Base-by-base conservation (phyloP, 2,797 vertebrate genomes). In the Myripristis murdjan region DNA sequence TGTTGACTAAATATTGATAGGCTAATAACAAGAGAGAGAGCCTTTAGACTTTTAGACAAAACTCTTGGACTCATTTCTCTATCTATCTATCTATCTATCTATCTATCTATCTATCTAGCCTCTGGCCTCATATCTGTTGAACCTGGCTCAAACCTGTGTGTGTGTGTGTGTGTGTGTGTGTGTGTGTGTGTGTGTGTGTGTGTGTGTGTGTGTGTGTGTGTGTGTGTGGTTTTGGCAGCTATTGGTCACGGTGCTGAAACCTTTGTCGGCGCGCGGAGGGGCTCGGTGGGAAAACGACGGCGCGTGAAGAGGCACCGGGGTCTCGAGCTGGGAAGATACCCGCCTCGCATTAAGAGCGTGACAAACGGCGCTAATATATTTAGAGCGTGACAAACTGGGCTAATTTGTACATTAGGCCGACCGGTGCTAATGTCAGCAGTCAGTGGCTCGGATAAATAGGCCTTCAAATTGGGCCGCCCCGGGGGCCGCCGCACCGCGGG, bases 331-430 rank as follows among this genome's bases (percentile, higher is more conserved):
- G 87, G 93, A 94, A 92, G 91, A 91, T 91, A 89, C 91, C 95
- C 94, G 95, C 95, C 96, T 96, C 90, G 92, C 94, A 94, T 94
- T 92, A 88, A 94, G 84, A 96, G 90, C 96, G 91, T 97, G 96
- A 97, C 96, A 95, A 82, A 86, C 67, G 64, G 75, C 67, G 55
- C 82, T 88, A 68, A 85, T 88, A 71, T 93, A 93, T 93, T 89
- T 85, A 91, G 80, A 95, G 93, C 95, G 93, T 96, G 96, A 97
- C 96, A 94, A 96, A 96, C 94, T 86, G 88, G 90, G 94, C 95
- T 97, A 97, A 98, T 98, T 97, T 96, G 96, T 93, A 92, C 94
- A 95, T 92, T 94, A 95, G 93, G 92, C 93, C 93, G 95, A 95
- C 91, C 89, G 93, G 94, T 93, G 92, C 95, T 95, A 92, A 93